Evolutionary conservation across 1,140 invertebrate species (phyloP).

Genomic region (Belonocnema kinseyi): DNA sequence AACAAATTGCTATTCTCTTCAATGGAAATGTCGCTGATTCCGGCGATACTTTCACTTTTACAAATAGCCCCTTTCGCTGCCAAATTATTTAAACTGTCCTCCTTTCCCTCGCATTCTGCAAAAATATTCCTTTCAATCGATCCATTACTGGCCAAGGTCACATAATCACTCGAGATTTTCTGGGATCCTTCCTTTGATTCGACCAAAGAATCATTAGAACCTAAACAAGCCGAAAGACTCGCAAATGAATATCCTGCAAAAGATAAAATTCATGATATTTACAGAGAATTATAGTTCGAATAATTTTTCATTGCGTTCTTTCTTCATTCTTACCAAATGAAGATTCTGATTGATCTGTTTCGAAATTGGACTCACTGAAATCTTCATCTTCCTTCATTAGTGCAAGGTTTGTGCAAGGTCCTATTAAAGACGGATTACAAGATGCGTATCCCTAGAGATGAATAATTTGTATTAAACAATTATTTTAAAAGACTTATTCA

Average conservation of each 20-base stretch:
- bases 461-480: no score
- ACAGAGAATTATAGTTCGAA: neutral
- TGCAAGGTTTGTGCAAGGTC: slow-evolving; percentile 71
- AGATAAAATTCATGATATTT: slow-evolving; percentile 17
- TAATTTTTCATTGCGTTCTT: neutral
- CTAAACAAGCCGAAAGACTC: slow-evolving; percentile 47
- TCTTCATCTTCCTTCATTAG: slow-evolving; percentile 78
- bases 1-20: slow-evolving; percentile 34
- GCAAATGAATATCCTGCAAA: slow-evolving; percentile 48
- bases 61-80: slow-evolving; percentile 52
- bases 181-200: slow-evolving; percentile 1
- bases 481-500: no score
- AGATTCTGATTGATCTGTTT: slow-evolving; percentile 60
- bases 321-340: slow-evolving; percentile 58
- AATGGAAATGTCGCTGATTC: slow-evolving; percentile 54
- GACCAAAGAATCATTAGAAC: slow-evolving; percentile 37
- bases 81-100: neutral
- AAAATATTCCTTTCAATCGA: neutral
- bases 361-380: slow-evolving; percentile 56
- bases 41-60: slow-evolving; percentile 70
- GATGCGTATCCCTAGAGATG: slow-evolving; percentile 64
- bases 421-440: slow-evolving; percentile 66
- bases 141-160: slow-evolving; percentile 41
- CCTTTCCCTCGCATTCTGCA: slow-evolving; percentile 29
- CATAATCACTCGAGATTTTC: slow-evolving; percentile 8